These are phyloP conservation scores for Solenopsis invicta DNA, from an alignment of 1,140 invertebrate species.

Conservation along the genomic window DNA sequence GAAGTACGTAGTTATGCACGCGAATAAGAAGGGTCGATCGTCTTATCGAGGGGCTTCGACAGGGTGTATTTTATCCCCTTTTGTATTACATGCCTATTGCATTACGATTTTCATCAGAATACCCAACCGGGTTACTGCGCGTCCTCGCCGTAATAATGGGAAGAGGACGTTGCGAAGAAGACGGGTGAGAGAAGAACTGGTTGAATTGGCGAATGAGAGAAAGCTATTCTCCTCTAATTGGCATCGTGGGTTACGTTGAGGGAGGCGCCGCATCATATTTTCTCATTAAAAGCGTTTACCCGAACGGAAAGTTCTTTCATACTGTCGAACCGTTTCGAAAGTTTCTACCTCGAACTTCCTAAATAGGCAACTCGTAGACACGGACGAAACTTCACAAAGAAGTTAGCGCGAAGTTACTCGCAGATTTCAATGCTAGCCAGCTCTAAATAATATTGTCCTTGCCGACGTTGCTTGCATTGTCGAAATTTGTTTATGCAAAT, in stretches of 20 bases:
- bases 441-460: conserved; percentile 74
- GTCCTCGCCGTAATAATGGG: conserved; percentile 77
- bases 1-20: conserved; percentile 75
- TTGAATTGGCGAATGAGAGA: conserved; percentile 13
- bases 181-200: conserved; percentile 13
- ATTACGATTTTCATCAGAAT: conserved; percentile 85
- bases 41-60: conserved; percentile 74
- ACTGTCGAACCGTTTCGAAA: conserved; percentile 72
- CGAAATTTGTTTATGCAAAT: conserved; percentile 55
- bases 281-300: conserved; percentile 80
- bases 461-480: conserved; percentile 54
- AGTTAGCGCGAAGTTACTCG: conserved; percentile 67
- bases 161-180: conserved; percentile 29
- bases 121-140: conserved; percentile 68
- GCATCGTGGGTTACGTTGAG: conserved; percentile 72
- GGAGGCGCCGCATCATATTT: conserved; percentile 78
- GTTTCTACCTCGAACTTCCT: conserved; percentile 71
- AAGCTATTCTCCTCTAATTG: conserved; percentile 81
- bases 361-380: conserved; percentile 68
- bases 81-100: conserved; percentile 85
- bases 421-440: conserved; percentile 67
- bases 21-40: conserved; percentile 76
- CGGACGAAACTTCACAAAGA: conserved; percentile 59
- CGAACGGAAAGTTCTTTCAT: conserved; percentile 77
- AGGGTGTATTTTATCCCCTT: conserved; percentile 77